Evolutionary conservation across 2,797 vertebrate genomes (phyloP).

Genomic region (Stomatorhinus walkeri): DNA sequence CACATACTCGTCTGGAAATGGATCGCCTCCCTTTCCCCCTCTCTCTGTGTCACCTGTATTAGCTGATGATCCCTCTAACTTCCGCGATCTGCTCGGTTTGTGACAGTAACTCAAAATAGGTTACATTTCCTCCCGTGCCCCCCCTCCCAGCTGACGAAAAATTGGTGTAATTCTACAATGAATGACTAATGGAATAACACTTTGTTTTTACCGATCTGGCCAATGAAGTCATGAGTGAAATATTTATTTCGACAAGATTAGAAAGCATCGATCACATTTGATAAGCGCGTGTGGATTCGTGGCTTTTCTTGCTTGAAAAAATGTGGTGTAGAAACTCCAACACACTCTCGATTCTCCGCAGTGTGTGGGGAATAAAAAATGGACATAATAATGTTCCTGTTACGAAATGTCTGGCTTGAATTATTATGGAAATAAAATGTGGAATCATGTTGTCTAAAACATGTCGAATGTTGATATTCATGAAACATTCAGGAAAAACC

Average conservation of each 20-base stretch:
- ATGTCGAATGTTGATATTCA: not conserved
- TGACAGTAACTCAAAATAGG: not conserved
- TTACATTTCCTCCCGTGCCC: slow-evolving; percentile 13
- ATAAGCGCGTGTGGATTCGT: not conserved
- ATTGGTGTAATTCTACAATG: slow-evolving; percentile 10
- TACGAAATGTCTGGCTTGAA: not conserved
- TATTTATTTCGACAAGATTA: slow-evolving; percentile 2
- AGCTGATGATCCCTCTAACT: slow-evolving; percentile 45
- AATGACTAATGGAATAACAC: not conserved
- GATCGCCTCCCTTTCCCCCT: slow-evolving; percentile 14
- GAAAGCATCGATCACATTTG: not conserved
- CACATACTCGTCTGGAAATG: slow-evolving; percentile 72
- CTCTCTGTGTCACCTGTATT: slow-evolving; percentile 47
- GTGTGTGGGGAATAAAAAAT: not conserved
- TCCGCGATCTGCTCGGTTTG: not conserved
- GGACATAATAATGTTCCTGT: not conserved
- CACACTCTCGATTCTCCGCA: not conserved
- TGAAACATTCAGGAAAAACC: not conserved
- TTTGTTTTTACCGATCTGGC: not conserved
- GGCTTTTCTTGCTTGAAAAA: not conserved
- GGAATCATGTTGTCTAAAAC: not conserved
- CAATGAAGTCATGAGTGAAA: not conserved
- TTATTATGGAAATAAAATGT: not conserved
- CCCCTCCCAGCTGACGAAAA: not conserved
- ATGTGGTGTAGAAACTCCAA: not conserved